phyloP scores from a whole-genome alignment of 2,888 invertebrate genomes.

The Acrobasis repandana region DNA sequence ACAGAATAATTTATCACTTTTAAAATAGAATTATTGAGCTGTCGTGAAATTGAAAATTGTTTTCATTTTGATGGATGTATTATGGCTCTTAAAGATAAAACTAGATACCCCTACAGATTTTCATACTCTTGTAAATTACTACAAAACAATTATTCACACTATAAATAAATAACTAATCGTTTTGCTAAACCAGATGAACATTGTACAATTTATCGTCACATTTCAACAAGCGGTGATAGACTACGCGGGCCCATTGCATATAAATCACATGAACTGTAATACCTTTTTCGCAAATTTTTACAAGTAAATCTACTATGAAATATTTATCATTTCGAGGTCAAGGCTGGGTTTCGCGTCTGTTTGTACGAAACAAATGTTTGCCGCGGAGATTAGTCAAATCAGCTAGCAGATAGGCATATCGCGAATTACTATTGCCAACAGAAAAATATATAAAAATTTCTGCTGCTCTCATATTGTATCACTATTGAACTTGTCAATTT shows the following conservation, averaged over 20 bases:
- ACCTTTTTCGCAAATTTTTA: background rate
- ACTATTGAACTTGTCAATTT: too few species aligned
- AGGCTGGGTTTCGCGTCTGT: constrained; percentile 7
- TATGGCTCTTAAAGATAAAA: too few species aligned
- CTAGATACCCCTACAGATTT: too few species aligned
- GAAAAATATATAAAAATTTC: background rate
- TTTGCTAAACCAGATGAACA: background rate
- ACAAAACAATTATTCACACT: too few species aligned
- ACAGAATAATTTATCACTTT: too few species aligned
- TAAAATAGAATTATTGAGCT: too few species aligned
- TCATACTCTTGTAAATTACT: too few species aligned
- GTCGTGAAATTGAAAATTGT: too few species aligned
- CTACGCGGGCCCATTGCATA: background rate
- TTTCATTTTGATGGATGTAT: too few species aligned
- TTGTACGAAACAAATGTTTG: constrained; percentile 10
- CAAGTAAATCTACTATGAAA: background rate
- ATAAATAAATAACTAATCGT: too few species aligned
- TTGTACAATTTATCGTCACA: background rate
- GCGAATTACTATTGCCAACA: background rate
- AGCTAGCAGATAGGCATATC: constrained; percentile 2
- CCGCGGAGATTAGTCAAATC: constrained; percentile 14
- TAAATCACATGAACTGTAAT: background rate
- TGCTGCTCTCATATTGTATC: background rate
- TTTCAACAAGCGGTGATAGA: background rate
- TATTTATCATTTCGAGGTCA: constrained; percentile 17